phyloP scores from a whole-genome alignment of 2,797 vertebrate species.

The Salarias fasciatus region DNA sequence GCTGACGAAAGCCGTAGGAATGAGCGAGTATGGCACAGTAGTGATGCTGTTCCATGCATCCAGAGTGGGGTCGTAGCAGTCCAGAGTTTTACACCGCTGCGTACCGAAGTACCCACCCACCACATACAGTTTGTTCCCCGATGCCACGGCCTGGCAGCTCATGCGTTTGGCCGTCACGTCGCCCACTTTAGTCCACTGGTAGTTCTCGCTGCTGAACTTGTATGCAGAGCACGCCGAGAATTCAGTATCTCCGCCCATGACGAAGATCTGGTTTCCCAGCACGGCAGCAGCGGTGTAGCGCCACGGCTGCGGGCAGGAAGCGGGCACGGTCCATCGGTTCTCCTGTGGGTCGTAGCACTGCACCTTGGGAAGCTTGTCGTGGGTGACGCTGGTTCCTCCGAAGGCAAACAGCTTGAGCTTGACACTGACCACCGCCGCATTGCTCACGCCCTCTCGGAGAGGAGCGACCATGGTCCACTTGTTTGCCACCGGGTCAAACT shows the following conservation, averaged over 20 bases:
- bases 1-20: conserved; percentile 98
- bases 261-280: conserved; percentile 97
- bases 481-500: conserved; percentile 94
- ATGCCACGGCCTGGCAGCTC: conserved; percentile 99
- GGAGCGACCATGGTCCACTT: conserved; percentile 99
- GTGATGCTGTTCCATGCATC: conserved; percentile 99
- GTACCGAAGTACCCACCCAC: conserved; percentile 99
- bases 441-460: conserved; percentile 95
- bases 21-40: conserved; percentile 97
- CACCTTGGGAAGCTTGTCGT: conserved; percentile 98
- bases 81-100: conserved; percentile 97
- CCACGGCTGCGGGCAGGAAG: conserved; percentile 98
- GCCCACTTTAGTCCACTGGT: conserved; percentile 99
- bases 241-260: conserved; percentile 98
- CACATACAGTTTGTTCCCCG: conserved; percentile 97
- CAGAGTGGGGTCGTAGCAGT: conserved; percentile 96
- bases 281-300: conserved; percentile 98
- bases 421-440: conserved; percentile 96
- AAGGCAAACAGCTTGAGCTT: conserved; percentile 98
- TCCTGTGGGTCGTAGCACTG: conserved; percentile 97
- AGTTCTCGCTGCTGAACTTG: conserved; percentile 96
- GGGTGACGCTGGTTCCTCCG: conserved; percentile 95
- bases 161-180: conserved; percentile 98
- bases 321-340: conserved; percentile 96
- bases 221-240: conserved; percentile 98